A percentile compares a stretch with the other conserved stretches of the same genome.
phyloP scores from a whole-genome alignment of 2,888 invertebrate species.

The Drosophila phalerata region DNA sequence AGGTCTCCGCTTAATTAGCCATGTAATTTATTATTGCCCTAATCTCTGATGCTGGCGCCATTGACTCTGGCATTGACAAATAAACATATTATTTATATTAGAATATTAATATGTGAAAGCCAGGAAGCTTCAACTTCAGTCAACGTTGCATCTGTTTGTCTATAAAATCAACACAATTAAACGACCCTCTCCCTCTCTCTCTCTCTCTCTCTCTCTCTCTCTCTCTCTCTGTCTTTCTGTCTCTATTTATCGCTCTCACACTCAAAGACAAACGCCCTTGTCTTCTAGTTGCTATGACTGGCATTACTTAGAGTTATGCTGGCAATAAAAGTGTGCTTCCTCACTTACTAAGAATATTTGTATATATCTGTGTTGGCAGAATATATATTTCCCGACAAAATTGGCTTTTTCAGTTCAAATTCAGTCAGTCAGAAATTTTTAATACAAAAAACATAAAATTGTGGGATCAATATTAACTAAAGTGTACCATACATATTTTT shows the following conservation, averaged over 20 bases:
- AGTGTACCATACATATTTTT: not conserved
- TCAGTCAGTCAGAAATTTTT: no score
- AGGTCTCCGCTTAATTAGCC: constrained; percentile 72
- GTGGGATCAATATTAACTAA: not conserved
- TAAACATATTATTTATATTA: constrained; percentile 77
- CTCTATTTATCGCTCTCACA: not conserved
- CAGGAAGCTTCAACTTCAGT: constrained; percentile 29
- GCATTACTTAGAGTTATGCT: constrained; percentile 53
- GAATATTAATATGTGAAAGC: constrained; percentile 58
- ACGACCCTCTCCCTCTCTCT: not conserved
- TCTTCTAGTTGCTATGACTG: constrained; percentile 37
- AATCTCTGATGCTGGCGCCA: constrained; percentile 61
- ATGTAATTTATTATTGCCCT: constrained; percentile 77
- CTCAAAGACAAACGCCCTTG: constrained; percentile 23
- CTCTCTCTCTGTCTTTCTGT: not conserved
- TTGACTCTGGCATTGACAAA: constrained; percentile 71
- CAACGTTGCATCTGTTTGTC: constrained; percentile 42
- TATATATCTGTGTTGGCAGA: not conserved
- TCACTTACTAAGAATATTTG: not conserved
- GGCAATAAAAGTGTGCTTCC: constrained; percentile 27
- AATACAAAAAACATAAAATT: not conserved
- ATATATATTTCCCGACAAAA: not conserved
- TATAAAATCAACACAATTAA: constrained; percentile 68
- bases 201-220: constrained; percentile 5
- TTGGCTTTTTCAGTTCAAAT: no score